phyloP scores from a whole-genome alignment of 2,888 invertebrate genomes.

The Linnaemya tessellans region DNA sequence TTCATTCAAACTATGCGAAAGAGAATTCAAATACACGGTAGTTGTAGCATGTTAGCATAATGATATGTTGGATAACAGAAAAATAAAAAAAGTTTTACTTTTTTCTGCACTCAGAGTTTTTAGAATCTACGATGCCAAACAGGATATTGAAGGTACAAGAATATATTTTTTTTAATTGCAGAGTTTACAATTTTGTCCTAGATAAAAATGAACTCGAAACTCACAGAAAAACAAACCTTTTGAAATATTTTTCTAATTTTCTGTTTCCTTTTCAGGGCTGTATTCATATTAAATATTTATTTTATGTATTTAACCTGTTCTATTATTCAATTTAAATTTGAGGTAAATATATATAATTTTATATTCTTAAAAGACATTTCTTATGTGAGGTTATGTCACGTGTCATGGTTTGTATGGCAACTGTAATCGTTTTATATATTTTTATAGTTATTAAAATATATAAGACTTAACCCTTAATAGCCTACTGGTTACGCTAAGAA shows the following conservation, averaged over 20 bases:
- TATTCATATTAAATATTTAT: background rate
- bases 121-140: background rate
- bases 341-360: background rate
- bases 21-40: background rate
- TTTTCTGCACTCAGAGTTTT: background rate
- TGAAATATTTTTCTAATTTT: background rate
- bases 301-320: background rate
- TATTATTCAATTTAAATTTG: background rate
- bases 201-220: background rate
- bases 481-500: no score
- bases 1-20: constrained; percentile 39
- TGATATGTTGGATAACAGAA: background rate
- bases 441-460: no score
- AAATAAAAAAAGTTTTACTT: background rate
- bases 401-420: no score
- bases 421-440: no score
- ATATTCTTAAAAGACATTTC: background rate
- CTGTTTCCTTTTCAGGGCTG: background rate
- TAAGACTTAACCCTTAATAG: no score
- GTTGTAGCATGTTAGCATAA: background rate
- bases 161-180: background rate
- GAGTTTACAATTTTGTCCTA: background rate
- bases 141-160: background rate
- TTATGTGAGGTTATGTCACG: no score
- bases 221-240: background rate